Evolutionary conservation across 2,888 invertebrate genomes (phyloP).

Genomic region (Lepidocyrtinus sp.): DNA sequence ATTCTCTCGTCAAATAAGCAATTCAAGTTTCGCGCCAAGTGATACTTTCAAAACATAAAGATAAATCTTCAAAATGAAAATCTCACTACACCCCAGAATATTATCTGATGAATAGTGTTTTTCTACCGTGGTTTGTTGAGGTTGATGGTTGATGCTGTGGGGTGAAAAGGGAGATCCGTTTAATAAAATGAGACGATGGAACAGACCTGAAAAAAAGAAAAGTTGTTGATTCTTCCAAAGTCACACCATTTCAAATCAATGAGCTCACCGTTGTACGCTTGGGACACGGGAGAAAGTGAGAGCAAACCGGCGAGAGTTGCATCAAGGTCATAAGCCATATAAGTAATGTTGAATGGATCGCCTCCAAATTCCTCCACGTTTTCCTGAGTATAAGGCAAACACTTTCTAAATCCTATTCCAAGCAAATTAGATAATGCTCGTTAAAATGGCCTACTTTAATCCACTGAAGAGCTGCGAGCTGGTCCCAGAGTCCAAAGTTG

Average conservation of each 20-base stretch:
- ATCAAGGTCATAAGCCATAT: slow-evolving; percentile 68
- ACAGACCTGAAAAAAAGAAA: slow-evolving; percentile 58
- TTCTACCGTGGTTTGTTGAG: slow-evolving; percentile 67
- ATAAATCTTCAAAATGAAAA: too few relatives aligned
- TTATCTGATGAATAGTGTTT: slow-evolving; percentile 3
- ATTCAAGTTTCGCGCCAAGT: slow-evolving; percentile 63
- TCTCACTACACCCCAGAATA: background rate
- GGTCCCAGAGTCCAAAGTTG: slow-evolving; percentile 69
- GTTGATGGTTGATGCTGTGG: slow-evolving; percentile 66
- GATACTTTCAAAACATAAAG: slow-evolving; percentile 61
- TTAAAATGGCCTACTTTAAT: slow-evolving; percentile 62
- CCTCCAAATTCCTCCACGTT: slow-evolving; percentile 68
- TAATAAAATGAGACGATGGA: slow-evolving; percentile 67
- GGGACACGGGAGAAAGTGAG: slow-evolving; percentile 67
- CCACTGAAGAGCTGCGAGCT: slow-evolving; percentile 69
- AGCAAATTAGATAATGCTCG: slow-evolving; percentile 47
- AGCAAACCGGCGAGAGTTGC: slow-evolving; percentile 66
- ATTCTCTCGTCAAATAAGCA: slow-evolving; percentile 64
- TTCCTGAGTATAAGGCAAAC: slow-evolving; percentile 60
- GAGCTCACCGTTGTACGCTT: slow-evolving; percentile 66
- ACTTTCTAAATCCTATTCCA: slow-evolving; percentile 27
- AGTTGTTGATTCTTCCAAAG: background rate
- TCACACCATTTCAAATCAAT: too few relatives aligned
- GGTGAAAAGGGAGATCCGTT: slow-evolving; percentile 69
- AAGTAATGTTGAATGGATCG: slow-evolving; percentile 62